phyloP scores from a whole-genome alignment of 2,888 invertebrate species.

The Epistrophe grossulariae region DNA sequence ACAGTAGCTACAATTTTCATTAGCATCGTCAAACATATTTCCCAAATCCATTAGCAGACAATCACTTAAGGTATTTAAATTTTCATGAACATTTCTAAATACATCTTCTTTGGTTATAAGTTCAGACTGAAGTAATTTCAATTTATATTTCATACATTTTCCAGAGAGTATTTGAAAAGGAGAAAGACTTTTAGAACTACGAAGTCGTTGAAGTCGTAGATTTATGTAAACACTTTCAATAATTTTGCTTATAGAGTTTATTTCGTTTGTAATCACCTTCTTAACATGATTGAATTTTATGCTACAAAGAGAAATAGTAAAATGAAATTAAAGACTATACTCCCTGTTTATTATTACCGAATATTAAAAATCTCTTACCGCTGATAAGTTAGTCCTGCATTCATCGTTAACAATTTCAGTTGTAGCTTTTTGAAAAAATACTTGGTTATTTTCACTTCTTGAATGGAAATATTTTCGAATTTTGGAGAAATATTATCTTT shows the following conservation, averaged over 20 bases:
- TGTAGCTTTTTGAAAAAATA: conserved; percentile 78
- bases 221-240: conserved; percentile 66
- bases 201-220: conserved; percentile 58
- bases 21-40: conserved; percentile 40
- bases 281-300: conserved; percentile 58
- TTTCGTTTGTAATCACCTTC: conserved; percentile 40
- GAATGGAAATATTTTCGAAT: conserved; percentile 70
- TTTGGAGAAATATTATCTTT: conserved; percentile 74
- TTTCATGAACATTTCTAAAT: conserved; percentile 61
- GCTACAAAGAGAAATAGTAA: conserved; percentile 31
- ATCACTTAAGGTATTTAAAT: conserved; percentile 57
- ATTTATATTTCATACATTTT: conserved; percentile 76
- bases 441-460: conserved; percentile 74
- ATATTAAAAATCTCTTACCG: conserved; percentile 67
- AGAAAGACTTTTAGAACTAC: conserved; percentile 48
- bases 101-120: conserved; percentile 65
- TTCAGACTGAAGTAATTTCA: conserved; percentile 39
- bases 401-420: conserved; percentile 77
- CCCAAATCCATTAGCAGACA: conserved; percentile 56
- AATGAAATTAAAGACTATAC: too few species aligned
- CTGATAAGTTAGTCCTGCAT: conserved; percentile 70
- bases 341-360: neutral
- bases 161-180: conserved; percentile 78
- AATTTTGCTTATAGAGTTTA: conserved; percentile 50
- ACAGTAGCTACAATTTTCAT: conserved; percentile 78